These are phyloP conservation scores for Caradrina kadenii DNA, from an alignment of 2,888 invertebrate genomes.

Conservation along the genomic window DNA sequence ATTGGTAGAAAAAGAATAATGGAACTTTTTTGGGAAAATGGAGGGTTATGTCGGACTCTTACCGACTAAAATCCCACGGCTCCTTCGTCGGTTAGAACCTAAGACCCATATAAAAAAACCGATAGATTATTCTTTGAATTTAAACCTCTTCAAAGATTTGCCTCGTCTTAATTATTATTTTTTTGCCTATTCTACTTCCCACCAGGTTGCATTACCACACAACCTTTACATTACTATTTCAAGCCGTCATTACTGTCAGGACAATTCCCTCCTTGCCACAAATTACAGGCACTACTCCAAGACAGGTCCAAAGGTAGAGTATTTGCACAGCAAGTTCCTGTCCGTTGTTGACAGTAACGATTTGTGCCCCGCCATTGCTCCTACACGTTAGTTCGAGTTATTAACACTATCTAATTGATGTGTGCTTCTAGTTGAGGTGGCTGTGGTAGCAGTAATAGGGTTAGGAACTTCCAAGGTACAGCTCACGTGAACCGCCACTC, in stretches of 20 bases:
- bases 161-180: too few species aligned
- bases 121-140: too few species aligned
- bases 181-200: too few species aligned
- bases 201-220: too few species aligned
- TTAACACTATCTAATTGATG: constrained; percentile 66
- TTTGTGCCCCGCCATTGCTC: constrained; percentile 62
- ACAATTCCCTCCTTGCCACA: constrained; percentile 1
- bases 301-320: constrained; percentile 75
- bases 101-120: too few species aligned
- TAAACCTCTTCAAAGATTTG: too few species aligned
- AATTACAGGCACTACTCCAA: constrained; percentile 65
- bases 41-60: too few species aligned
- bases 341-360: constrained; percentile 62
- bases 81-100: too few species aligned
- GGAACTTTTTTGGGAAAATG: too few species aligned
- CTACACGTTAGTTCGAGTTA: constrained; percentile 55
- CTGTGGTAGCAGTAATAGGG: constrained; percentile 45
- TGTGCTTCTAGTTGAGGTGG: constrained; percentile 52
- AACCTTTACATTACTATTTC: too few species aligned
- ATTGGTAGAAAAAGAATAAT: too few species aligned
- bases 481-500: constrained; percentile 9
- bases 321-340: constrained; percentile 63
- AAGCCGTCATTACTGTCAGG: background rate
- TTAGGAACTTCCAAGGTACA: constrained; percentile 43
- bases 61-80: too few species aligned